Evolutionary conservation across 2,113 vertebrate genomes (phyloP), one percentile per base, ranked within the genome.

Genomic region (Ictidomys tridecemlineatus): DNA sequence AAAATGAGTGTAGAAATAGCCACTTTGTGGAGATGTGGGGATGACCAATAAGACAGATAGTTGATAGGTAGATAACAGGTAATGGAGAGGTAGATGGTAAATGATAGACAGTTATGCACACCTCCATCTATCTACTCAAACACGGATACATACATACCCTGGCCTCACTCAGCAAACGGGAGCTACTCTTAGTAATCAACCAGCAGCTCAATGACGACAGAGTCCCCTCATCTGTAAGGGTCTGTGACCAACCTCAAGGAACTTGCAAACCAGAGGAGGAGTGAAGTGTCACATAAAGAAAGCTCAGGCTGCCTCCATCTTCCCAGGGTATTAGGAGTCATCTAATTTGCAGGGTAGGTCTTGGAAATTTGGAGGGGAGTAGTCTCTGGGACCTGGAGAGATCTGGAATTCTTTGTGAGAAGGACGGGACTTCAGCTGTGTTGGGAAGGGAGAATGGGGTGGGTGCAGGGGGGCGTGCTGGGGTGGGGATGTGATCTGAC

Each of bases 11-110:
- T 51, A 63, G 16, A 80, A 58, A 69, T 56, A 86, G 51, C 5
- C 16, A 65, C 63, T 84, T 88, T 39, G 48, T 70, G 42, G n/a
- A 12, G 14, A 63, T 79, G 24, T 61, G 84, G 28, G 24, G 18
- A 95, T 89, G 45, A 91, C 24, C 10, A 91, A 72, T 90, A 51
- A 92, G 89, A 45, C 11, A 56, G 20, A 51, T 16, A 18, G 13
- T 26, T 16, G 11, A 89, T 28, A 32, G 76, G n/a, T 0, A 45
- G 63, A 89, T 0, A 48, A 48, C 5, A 56, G 32, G n/a, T 65
- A 61, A 7, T 70, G 18, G 58, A 69, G 37, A 12, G 48, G 67
- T 42, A 30, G 17, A 58, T 70, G 37, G 39, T 30, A 74, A 17
- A 74, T 45, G 22, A 70, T 8, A 73, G n/a, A 76, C 39, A 51